Conservation (phyloP, 2,797 vertebrate genomes). For the Spinibarbus caldwelli region DNA sequence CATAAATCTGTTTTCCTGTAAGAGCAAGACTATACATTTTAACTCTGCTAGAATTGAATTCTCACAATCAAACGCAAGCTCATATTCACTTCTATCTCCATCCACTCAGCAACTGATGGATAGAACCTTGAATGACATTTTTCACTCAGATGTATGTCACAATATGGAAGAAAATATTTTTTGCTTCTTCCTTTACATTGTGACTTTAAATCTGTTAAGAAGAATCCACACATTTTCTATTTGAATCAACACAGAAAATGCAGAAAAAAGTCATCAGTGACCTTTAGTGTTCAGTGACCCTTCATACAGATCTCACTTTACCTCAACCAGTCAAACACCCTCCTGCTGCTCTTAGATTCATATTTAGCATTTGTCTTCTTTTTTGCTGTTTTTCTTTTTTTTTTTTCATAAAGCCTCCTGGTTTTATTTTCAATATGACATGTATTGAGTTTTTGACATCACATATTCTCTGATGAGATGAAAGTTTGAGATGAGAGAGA, state of each 20-base stretch:
- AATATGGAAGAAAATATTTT: background rate
- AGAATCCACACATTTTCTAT: background rate
- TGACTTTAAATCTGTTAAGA: background rate
- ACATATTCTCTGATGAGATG: conserved; percentile 1
- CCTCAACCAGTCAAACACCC: background rate
- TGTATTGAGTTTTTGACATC: conserved; percentile 8
- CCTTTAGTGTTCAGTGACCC: conserved; percentile 1
- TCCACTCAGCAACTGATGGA: no score
- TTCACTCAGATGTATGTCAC: background rate
- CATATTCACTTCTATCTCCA: no score
- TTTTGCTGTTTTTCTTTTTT: background rate
- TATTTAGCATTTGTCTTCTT: background rate
- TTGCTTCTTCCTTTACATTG: background rate
- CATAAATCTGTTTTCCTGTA: no score
- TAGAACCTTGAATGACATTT: no score
- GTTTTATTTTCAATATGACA: conserved; percentile 14
- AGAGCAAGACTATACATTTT: no score
- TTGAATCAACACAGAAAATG: background rate
- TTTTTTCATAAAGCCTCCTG: background rate
- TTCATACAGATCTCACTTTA: background rate
- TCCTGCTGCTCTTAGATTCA: background rate
- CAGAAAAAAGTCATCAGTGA: background rate
- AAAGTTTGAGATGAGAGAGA: conserved; percentile 21
- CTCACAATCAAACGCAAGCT: no score
- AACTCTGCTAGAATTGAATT: no score